Conservation (phyloP, 1,140 invertebrate genomes). For the Phenacoccus solenopsis region DNA sequence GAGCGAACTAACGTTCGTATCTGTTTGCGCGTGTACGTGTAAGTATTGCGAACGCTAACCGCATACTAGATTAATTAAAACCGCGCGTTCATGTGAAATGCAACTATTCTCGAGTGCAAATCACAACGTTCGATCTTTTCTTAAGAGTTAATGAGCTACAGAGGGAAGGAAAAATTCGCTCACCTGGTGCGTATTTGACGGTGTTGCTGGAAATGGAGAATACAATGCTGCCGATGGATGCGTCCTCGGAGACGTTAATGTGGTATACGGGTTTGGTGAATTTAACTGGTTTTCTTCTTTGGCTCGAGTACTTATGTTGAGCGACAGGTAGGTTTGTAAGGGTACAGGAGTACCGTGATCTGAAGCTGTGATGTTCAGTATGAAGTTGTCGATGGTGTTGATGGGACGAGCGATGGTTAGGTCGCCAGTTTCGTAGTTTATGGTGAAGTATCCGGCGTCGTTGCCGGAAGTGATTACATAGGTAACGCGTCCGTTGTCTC, state of each 20-base stretch:
- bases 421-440: slow-evolving; percentile 63
- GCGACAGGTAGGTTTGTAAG: slow-evolving; percentile 45
- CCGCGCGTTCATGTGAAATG: too few species aligned
- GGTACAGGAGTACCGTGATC: slow-evolving; percentile 64
- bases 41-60: neutral
- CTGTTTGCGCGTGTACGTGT: neutral
- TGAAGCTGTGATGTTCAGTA: slow-evolving; percentile 62
- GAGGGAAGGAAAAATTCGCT: too few species aligned
- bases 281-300: slow-evolving; percentile 64
- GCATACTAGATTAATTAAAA: slow-evolving; percentile 9
- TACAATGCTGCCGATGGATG: slow-evolving; percentile 58
- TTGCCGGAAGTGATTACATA: slow-evolving; percentile 75
- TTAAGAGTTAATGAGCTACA: too few species aligned
- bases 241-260: slow-evolving; percentile 66
- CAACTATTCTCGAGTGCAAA: neutral
- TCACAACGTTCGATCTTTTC: too few species aligned
- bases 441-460: slow-evolving; percentile 59
- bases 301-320: slow-evolving; percentile 54
- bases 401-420: slow-evolving; percentile 59
- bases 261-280: slow-evolving; percentile 63
- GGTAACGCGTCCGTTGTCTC: slow-evolving; percentile 71
- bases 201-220: slow-evolving; percentile 62
- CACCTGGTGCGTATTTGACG: slow-evolving; percentile 7
- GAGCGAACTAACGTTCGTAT: too few species aligned
- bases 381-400: slow-evolving; percentile 35